Base-by-base conservation (phyloP, 2,888 invertebrate species). In the Tanypteryx hageni region DNA sequence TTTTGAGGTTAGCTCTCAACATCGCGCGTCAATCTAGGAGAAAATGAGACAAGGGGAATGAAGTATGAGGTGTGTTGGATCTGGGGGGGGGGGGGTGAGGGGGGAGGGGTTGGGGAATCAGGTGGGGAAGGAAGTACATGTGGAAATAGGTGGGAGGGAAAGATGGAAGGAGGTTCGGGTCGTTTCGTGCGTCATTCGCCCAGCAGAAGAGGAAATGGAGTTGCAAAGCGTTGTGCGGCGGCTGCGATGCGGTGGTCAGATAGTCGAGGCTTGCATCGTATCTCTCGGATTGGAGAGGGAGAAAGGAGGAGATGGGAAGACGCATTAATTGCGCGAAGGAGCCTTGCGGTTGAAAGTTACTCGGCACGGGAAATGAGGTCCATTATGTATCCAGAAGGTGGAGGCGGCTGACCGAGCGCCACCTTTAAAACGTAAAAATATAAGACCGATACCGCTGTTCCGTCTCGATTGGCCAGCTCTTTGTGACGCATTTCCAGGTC, bases 141-240 rank as follows among this genome's bases (percentile, higher is more conserved):
- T 61, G 61, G 61, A 13, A 27, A 27, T 22, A 27, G 76, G 27
- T 76, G 22, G 11, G 76, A 10, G 10, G 68, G 68, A 22, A 18
- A 76, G 76, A 22, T 76, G 76, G 27, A 22, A 27, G 22, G 76
- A 76, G 76, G 27, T 76, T 22, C 76, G 13, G 76, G 22, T 4
- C 22, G 22, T 76, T 22, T 76, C 76, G 76, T 76, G 76, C 76
- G 76, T 76, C 76, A 76, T 22, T 76, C 76, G 22, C 76, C 76
- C 22, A 76, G 44, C 44, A 44, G 44, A 44, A 76, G 76, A 76
- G 76, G 76, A 76, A 76, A 27, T 76, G 76, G 10, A 27, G 13
- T 76, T 13, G 22, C 22, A 27, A 27, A 76, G 11, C 11, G 13
- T 76, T 76, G 11, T 27, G 76, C 76, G 76, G 27, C 18, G 68